Evolutionary conservation across 2,113 vertebrate species (phyloP).

Genomic region (Motacilla alba): DNA sequence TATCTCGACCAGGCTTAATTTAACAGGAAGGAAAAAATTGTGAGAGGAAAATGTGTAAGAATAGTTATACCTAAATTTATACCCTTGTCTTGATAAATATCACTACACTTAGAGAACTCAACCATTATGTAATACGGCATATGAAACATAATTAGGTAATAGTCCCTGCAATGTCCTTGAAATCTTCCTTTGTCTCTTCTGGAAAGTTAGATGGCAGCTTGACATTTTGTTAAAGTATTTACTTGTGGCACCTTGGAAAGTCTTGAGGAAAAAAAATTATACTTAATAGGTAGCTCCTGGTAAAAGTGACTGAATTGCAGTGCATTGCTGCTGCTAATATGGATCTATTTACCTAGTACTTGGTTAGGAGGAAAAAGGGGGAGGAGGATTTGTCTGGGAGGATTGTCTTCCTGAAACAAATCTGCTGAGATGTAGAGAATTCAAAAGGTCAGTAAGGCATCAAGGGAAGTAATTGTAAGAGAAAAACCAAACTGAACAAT

Average conservation of each 20-base stretch:
- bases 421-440: slow-evolving; percentile 18
- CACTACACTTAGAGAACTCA: not conserved
- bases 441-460: slow-evolving; percentile 49
- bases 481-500: slow-evolving; percentile 29
- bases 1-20: not conserved
- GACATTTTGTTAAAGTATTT: slow-evolving; percentile 23
- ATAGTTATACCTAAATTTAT: not conserved
- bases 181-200: not conserved
- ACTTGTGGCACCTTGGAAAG: not conserved
- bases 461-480: slow-evolving; percentile 24
- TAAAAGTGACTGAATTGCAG: not conserved
- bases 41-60: not conserved
- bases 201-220: not conserved
- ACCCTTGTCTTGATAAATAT: not conserved
- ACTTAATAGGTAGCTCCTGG: not conserved
- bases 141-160: not conserved
- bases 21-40: not conserved
- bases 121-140: not conserved
- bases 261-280: slow-evolving; percentile 21
- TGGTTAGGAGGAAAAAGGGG: not conserved
- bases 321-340: not conserved
- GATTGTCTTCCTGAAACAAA: not conserved
- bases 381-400: not conserved
- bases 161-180: not conserved
- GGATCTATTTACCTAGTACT: not conserved